phyloP scores from a whole-genome alignment of 2,797 vertebrate species.

The Triplophysa yarkandensis region DNA sequence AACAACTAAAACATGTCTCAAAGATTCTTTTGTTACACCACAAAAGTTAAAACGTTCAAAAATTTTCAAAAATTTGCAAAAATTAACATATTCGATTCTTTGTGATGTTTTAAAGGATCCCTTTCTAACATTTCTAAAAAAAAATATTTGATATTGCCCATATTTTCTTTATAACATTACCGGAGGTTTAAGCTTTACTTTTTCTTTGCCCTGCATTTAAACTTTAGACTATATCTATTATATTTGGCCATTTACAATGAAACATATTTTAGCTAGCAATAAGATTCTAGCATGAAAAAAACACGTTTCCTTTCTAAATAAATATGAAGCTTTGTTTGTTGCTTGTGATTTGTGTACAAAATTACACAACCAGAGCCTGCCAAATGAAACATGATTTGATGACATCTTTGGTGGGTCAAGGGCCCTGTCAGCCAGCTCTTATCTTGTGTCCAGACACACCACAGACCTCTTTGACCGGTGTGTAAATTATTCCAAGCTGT shows the following conservation, averaged over 20 bases:
- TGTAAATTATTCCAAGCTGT: slow-evolving; percentile 26
- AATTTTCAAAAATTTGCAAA: too few species aligned
- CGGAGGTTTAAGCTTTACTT: too few species aligned
- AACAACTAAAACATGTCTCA: too few species aligned
- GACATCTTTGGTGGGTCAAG: slow-evolving; percentile 10
- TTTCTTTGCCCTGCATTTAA: neutral
- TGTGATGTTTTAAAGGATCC: too few species aligned
- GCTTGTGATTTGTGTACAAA: neutral
- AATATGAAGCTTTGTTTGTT: neutral
- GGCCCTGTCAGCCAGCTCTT: slow-evolving; percentile 49
- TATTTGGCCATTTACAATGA: neutral
- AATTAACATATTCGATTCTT: too few species aligned
- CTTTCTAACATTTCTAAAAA: too few species aligned
- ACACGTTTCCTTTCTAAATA: neutral
- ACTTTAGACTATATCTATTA: neutral
- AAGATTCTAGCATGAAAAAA: neutral
- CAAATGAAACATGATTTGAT: neutral
- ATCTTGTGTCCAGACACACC: slow-evolving; percentile 37
- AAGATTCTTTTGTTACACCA: too few species aligned
- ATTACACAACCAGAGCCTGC: neutral
- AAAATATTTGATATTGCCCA: too few species aligned
- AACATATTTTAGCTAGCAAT: too few species aligned
- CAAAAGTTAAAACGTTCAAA: too few species aligned
- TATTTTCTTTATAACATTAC: too few species aligned
- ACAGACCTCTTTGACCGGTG: slow-evolving; percentile 33